Base-by-base conservation (phyloP, 2,888 invertebrate genomes). In the Troides oblongomaculatus region DNA sequence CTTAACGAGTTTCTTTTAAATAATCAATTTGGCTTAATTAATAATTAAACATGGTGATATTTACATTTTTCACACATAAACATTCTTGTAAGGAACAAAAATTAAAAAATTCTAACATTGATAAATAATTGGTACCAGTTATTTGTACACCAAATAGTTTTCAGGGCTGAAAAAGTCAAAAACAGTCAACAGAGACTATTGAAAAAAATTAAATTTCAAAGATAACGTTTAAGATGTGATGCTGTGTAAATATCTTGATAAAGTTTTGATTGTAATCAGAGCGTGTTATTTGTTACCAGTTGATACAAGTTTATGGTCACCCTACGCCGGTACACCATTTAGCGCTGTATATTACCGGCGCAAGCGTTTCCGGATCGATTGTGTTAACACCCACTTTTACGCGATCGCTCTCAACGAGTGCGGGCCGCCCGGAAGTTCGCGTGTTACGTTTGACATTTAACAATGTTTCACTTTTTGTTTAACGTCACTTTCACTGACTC, bases 331-430 rank as follows among this genome's bases (percentile, higher is more conserved):
- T 68, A 72, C 79, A 83, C 70, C 77, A 78, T 78, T 81, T 80
- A 81, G 85, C 87, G 84, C 80, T 81, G 78, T 79, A 81, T 77
- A 83, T 84, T 81, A 83, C 81, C 80, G 18, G 69, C 53, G 50
- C 64, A 39, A 76, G 76, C 76, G 78, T 82, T 84, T 84, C 84
- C 86, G 85, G 83, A 82, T 80, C 81, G 81, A 83, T 84, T 81
- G 83, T 81, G 82, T 88, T 89, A 88, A 83, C 90, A 81, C 83
- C 85, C 81, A 87, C 87, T 86, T 84, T 83, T 85, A 84, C 84
- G 77, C 76, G 77, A 75, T 74, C 53, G 74, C 73, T 74, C 72
- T 74, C 69, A 70, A 77, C 75, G 72, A 73, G 72, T 72, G 72
- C 60, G 64, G 62, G 62, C 65, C 64, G 61, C 64, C 30, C 30